A percentile compares a stretch with the other conserved stretches of the same genome.
Conservation (phyloP, 2,113 vertebrate species). For the Girardinichthys multiradiatus region DNA sequence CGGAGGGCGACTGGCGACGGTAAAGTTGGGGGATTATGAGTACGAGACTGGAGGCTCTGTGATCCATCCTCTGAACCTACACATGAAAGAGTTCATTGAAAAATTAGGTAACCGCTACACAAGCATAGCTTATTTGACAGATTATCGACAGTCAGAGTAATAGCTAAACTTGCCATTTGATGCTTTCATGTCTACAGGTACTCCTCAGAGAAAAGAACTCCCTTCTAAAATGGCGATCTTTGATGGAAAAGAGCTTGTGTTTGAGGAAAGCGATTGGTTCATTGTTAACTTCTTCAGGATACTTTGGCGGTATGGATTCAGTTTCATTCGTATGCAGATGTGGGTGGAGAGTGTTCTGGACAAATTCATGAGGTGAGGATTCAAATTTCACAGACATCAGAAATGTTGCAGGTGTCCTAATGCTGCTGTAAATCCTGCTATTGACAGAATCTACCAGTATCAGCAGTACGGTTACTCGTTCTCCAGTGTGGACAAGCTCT, state of each 20-base stretch:
- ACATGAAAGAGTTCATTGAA: constrained; percentile 94
- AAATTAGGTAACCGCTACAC: constrained; percentile 81
- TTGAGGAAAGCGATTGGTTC: constrained; percentile 93
- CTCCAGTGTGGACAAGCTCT: constrained; percentile 85
- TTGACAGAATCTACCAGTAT: constrained; percentile 91
- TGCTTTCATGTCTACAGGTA: constrained; percentile 75
- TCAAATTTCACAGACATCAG: background rate
- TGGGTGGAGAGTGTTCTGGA: constrained; percentile 93
- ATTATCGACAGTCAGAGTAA: background rate
- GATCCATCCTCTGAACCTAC: constrained; percentile 92
- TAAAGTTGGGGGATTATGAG: constrained; percentile 77
- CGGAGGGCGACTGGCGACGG: constrained; percentile 87
- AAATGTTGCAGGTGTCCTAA: background rate
- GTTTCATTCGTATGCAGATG: constrained; percentile 89
- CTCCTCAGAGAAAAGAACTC: constrained; percentile 54
- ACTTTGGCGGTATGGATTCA: constrained; percentile 90
- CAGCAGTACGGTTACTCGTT: constrained; percentile 93
- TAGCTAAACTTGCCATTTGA: background rate
- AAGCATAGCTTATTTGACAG: background rate
- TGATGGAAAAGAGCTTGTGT: constrained; percentile 88
- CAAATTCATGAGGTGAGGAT: constrained; percentile 92
- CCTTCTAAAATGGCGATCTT: constrained; percentile 83
- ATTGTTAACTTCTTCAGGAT: constrained; percentile 86
- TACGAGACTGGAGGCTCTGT: constrained; percentile 87
- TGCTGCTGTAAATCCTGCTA: background rate